Evolutionary conservation across 2,888 invertebrate genomes (phyloP).

Genomic region (Pyrocoelia pectoralis): DNA sequence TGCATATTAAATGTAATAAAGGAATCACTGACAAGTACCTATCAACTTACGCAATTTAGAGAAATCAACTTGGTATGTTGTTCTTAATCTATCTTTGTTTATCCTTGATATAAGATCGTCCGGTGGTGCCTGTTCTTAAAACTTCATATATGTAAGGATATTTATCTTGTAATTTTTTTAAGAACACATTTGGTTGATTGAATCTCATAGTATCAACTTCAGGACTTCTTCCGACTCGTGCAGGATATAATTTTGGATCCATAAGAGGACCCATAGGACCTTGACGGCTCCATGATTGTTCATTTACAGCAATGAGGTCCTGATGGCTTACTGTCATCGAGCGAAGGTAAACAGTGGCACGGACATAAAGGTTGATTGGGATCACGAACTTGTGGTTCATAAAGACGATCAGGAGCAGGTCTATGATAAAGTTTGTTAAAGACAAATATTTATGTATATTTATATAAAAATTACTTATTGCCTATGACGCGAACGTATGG

Average conservation of each 20-base stretch:
- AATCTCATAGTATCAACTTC: constrained; percentile 64
- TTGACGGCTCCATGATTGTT: constrained; percentile 58
- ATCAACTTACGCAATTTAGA: constrained; percentile 59
- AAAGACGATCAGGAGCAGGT: constrained; percentile 60
- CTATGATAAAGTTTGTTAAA: constrained; percentile 52
- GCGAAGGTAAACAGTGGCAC: constrained; percentile 44
- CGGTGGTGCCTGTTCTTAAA: constrained; percentile 66
- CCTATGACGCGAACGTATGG: constrained; percentile 60
- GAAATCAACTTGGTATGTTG: constrained; percentile 71
- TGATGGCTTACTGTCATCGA: constrained; percentile 37
- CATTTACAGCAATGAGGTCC: constrained; percentile 49
- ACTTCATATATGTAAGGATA: constrained; percentile 72
- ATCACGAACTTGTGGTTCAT: constrained; percentile 62
- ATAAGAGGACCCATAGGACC: constrained; percentile 69
- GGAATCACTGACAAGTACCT: background rate
- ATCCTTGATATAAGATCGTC: constrained; percentile 68
- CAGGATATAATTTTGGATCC: constrained; percentile 69
- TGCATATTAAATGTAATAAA: too few species aligned
- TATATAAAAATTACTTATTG: constrained; percentile 46
- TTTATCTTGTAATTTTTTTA: constrained; percentile 69
- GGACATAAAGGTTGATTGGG: constrained; percentile 46
- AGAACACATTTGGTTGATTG: constrained; percentile 69
- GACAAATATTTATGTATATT: constrained; percentile 28
- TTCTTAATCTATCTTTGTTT: constrained; percentile 67
- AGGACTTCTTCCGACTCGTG: constrained; percentile 65